Evolutionary conservation across 2,888 invertebrate genomes (phyloP).

Genomic region (Ormyrus labotus): DNA sequence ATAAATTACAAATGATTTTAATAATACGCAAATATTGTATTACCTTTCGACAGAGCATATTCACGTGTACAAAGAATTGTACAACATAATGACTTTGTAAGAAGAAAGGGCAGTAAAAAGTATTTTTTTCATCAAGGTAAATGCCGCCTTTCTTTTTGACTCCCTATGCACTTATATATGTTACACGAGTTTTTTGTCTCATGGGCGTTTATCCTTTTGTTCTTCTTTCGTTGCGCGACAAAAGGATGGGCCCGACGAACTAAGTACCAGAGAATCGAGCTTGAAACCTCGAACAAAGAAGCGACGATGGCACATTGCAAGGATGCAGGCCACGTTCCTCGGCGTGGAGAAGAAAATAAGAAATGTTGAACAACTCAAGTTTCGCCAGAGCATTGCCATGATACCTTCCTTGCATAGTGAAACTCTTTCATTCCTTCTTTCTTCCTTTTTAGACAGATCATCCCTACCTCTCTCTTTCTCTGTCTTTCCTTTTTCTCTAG

Average conservation of each 20-base stretch:
- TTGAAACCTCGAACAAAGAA: conserved; percentile 52
- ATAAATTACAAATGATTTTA: no score
- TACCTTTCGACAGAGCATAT: no score
- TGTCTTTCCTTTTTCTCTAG: background rate
- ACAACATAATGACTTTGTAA: no score
- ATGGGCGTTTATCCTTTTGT: conserved; percentile 50
- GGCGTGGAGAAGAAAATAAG: conserved; percentile 64
- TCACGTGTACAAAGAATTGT: no score
- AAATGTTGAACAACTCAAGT: conserved; percentile 65
- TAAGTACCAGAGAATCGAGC: conserved; percentile 67
- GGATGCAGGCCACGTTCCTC: conserved; percentile 70
- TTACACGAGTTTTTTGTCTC: conserved; percentile 13
- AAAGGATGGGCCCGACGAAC: conserved; percentile 62
- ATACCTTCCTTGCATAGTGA: conserved; percentile 51
- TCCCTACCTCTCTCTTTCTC: conserved; percentile 19
- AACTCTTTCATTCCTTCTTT: conserved; percentile 49
- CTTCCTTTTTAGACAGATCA: conserved; percentile 30
- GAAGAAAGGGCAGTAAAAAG: background rate
- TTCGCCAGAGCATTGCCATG: conserved; percentile 58
- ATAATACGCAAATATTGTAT: no score
- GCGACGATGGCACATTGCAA: conserved; percentile 11
- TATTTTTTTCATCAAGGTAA: background rate
- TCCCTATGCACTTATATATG: background rate
- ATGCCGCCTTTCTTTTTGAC: background rate
- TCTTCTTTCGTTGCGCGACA: conserved; percentile 37